Conservation (phyloP, 2,797 vertebrate genomes). For the Thamnophis elegans region DNA sequence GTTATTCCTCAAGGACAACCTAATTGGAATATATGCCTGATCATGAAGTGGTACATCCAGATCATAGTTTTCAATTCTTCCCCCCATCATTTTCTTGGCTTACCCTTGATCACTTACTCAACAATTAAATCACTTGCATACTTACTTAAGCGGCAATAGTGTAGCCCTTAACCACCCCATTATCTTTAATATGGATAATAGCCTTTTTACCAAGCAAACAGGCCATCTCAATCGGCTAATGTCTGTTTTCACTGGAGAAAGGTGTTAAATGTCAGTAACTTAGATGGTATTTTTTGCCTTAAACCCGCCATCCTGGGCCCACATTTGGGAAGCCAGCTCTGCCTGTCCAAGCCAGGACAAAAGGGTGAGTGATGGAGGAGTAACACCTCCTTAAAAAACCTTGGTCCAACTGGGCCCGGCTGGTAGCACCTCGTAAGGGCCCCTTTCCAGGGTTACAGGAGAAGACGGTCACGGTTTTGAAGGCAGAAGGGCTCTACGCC, state of each 20-base stretch:
- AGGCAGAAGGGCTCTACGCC: no score
- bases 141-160: conserved; percentile 59
- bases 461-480: no score
- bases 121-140: conserved; percentile 58
- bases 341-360: no score
- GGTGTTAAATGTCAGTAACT: conserved; percentile 46
- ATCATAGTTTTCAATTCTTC: conserved; percentile 51
- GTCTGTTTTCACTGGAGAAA: conserved; percentile 40
- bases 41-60: conserved; percentile 40
- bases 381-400: no score
- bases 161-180: conserved; percentile 57
- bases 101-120: conserved; percentile 39
- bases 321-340: no score
- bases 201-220: conserved; percentile 52
- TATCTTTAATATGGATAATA: conserved; percentile 67
- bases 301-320: no score
- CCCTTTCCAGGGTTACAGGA: no score
- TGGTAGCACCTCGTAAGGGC: no score
- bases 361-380: no score
- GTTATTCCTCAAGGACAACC: conserved; percentile 24
- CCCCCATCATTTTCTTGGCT: conserved; percentile 33
- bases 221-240: conserved; percentile 28
- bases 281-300: not conserved
- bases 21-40: conserved; percentile 49
- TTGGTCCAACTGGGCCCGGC: no score